These are phyloP conservation scores for Trinorchestia longiramus DNA, from an alignment of 1,140 invertebrate species.

Conservation along the genomic window DNA sequence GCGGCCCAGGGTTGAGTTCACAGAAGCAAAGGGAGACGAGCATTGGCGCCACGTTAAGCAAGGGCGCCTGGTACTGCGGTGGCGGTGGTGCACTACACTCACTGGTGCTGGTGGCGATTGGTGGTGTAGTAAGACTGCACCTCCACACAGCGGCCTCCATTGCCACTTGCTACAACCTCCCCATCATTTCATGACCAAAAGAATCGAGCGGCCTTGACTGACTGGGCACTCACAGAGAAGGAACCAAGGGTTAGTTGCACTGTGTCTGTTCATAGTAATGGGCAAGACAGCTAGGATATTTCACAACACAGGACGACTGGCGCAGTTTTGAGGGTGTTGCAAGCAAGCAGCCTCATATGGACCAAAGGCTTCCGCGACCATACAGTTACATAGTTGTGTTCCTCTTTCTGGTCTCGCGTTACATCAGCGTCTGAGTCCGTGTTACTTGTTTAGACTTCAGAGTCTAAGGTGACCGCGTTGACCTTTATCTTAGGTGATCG, in stretches of 20 bases:
- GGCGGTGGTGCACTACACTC: not conserved
- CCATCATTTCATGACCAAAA: not conserved
- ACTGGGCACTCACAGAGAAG: not conserved
- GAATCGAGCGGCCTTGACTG: not conserved
- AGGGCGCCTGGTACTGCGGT: not conserved
- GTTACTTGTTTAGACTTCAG: too few relatives aligned
- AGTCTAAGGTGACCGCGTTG: too few relatives aligned
- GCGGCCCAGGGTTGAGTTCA: constrained; percentile 12
- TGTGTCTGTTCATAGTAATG: not conserved
- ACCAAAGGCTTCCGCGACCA: not conserved
- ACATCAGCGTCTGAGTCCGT: not conserved
- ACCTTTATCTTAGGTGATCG: too few relatives aligned
- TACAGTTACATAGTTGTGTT: not conserved
- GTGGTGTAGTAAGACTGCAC: not conserved
- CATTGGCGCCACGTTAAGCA: constrained; percentile 18
- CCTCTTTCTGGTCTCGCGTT: not conserved
- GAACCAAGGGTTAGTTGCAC: not conserved
- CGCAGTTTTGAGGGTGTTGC: not conserved
- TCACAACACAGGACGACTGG: not conserved
- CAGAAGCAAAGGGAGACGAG: constrained; percentile 41
- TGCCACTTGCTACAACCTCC: not conserved
- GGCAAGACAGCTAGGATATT: not conserved
- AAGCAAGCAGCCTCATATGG: not conserved
- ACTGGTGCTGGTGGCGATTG: not conserved
- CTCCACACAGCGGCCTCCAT: not conserved